These are phyloP conservation scores for Hydropsyche tenuis DNA, from an alignment of 1,140 invertebrate species.

Conservation along the genomic window DNA sequence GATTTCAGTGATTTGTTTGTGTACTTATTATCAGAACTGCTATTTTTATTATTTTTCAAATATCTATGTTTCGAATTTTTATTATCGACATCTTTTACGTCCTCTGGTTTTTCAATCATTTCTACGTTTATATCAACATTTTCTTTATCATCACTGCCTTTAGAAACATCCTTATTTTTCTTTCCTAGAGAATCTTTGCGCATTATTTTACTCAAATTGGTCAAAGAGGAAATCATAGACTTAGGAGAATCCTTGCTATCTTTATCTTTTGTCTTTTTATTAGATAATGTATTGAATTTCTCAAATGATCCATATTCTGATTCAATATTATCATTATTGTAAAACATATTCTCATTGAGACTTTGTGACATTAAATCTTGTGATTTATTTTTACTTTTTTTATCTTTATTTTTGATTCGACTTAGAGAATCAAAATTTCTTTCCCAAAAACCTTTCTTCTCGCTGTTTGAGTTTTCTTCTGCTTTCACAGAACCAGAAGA, in stretches of 20 bases:
- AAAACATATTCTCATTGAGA: constrained; percentile 68
- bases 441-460: constrained; percentile 64
- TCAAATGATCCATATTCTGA: constrained; percentile 55
- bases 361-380: constrained; percentile 67
- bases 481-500: neutral
- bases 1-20: constrained; percentile 43
- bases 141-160: constrained; percentile 44
- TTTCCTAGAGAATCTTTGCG: constrained; percentile 59
- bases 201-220: constrained; percentile 60
- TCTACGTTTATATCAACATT: constrained; percentile 52
- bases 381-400: constrained; percentile 57
- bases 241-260: constrained; percentile 50
- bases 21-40: constrained; percentile 54
- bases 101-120: constrained; percentile 30
- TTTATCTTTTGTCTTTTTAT: constrained; percentile 50
- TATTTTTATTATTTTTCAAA: constrained; percentile 57
- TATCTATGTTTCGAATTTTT: constrained; percentile 55
- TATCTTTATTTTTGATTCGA: constrained; percentile 57
- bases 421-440: constrained; percentile 61
- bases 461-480: neutral
- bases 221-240: constrained; percentile 61
- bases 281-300: constrained; percentile 59
- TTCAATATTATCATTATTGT: constrained; percentile 61
- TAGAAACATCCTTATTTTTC: constrained; percentile 54
- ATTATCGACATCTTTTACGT: constrained; percentile 45